These are phyloP conservation scores for Drosophila equinoxialis DNA, from an alignment of 1,140 invertebrate species.

Conservation along the genomic window DNA sequence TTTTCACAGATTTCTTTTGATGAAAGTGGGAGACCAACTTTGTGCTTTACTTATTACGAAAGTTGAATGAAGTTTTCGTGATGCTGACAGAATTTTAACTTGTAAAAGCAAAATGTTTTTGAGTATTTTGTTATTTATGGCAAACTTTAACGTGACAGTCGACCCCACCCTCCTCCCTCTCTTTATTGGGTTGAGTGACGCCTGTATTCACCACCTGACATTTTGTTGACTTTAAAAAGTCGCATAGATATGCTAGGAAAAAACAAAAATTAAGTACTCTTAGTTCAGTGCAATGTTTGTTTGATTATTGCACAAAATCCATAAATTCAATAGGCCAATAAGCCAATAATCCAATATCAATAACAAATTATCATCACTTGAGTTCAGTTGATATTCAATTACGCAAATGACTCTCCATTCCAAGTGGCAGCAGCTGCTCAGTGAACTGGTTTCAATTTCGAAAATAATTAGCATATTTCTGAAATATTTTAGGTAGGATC, in stretches of 20 bases:
- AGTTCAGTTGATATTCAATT: slow-evolving; percentile 2
- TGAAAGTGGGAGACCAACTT: too few species aligned
- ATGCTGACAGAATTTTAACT: too few species aligned
- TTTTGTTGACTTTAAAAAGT: slow-evolving; percentile 67
- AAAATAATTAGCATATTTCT: slow-evolving; percentile 5
- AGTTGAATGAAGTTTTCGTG: too few species aligned
- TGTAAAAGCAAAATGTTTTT: too few species aligned
- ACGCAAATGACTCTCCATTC: background rate
- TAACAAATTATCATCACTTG: background rate
- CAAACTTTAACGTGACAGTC: too few species aligned
- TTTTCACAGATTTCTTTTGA: too few species aligned
- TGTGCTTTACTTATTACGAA: too few species aligned
- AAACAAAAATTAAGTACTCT: background rate
- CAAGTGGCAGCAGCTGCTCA: background rate
- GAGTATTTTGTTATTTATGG: too few species aligned
- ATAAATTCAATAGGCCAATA: background rate
- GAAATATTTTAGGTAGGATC: too few species aligned
- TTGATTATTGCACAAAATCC: slow-evolving; percentile 4
- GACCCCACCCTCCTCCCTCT: too few species aligned
- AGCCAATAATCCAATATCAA: background rate
- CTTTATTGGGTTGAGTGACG: too few species aligned
- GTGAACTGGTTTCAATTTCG: slow-evolving; percentile 1
- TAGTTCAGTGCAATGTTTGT: background rate
- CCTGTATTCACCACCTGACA: background rate
- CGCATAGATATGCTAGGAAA: slow-evolving; percentile 24